phyloP scores from a whole-genome alignment of 2,888 invertebrate species.

The Galerucella nymphaeae region DNA sequence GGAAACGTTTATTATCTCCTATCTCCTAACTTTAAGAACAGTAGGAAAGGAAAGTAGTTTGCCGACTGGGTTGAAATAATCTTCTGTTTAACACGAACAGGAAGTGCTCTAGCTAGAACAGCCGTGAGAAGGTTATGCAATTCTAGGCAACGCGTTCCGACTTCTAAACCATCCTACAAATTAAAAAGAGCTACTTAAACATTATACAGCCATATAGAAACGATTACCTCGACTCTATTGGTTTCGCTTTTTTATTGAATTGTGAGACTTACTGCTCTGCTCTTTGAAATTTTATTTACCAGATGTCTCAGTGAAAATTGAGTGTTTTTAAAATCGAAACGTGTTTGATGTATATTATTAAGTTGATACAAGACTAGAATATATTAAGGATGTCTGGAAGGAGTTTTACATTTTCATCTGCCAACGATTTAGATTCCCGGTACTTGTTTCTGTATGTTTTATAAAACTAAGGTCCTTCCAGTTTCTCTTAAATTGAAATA shows the following conservation, averaged over 20 bases:
- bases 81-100: slow-evolving; percentile 57
- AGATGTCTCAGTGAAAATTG: background rate
- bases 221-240: slow-evolving; percentile 28
- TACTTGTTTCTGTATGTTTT: background rate
- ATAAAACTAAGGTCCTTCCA: background rate
- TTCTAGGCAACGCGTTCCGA: slow-evolving; percentile 56
- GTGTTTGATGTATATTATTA: background rate
- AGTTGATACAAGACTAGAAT: background rate
- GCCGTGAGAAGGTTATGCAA: slow-evolving; percentile 58
- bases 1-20: slow-evolving; percentile 46
- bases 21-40: slow-evolving; percentile 45
- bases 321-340: slow-evolving; percentile 6
- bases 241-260: slow-evolving; percentile 24
- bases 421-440: background rate
- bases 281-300: slow-evolving; percentile 16
- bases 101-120: slow-evolving; percentile 53
- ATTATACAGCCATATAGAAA: slow-evolving; percentile 35
- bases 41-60: slow-evolving; percentile 45
- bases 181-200: slow-evolving; percentile 55
- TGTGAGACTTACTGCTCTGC: background rate
- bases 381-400: background rate
- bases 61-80: slow-evolving; percentile 53
- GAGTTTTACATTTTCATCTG: background rate
- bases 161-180: slow-evolving; percentile 59
- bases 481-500: background rate